Evolutionary conservation across 2,113 vertebrate genomes (phyloP).

Genomic region (Pandion haliaetus): DNA sequence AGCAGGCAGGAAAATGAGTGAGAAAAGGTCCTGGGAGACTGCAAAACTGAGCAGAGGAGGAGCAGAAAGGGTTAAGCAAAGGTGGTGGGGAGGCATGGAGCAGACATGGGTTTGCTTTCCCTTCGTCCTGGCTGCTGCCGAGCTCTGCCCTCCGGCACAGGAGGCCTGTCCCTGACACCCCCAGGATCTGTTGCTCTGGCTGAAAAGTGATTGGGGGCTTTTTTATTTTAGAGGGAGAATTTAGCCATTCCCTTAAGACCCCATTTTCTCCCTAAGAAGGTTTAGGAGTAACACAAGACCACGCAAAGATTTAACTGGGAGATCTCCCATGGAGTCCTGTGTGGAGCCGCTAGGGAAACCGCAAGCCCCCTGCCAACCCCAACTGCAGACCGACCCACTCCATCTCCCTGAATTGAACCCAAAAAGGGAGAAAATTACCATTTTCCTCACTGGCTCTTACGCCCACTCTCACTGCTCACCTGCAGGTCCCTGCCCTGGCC

Average conservation of each 20-base stretch:
- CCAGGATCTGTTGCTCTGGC: not conserved
- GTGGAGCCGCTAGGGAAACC: not conserved
- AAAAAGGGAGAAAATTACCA: not conserved
- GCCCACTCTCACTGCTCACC: not conserved
- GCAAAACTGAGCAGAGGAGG: conserved; percentile 19
- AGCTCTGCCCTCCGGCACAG: not conserved
- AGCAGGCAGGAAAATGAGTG: conserved; percentile 20
- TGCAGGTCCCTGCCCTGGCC: not conserved
- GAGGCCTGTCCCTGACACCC: not conserved
- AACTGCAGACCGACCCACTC: not conserved
- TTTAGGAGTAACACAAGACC: not conserved
- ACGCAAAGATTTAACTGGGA: not conserved
- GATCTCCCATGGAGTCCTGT: not conserved
- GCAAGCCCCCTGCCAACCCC: not conserved
- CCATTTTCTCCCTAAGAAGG: not conserved
- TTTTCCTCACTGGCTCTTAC: not conserved
- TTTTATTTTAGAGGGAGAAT: not conserved
- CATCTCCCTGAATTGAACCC: not conserved
- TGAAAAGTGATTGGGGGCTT: not conserved
- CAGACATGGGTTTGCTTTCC: not conserved
- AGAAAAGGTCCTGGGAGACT: conserved; percentile 26
- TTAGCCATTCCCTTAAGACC: not conserved
- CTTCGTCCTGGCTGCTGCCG: not conserved
- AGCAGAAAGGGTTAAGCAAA: conserved; percentile 15
- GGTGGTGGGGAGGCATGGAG: not conserved